Evolutionary conservation across 2,888 invertebrate genomes (phyloP).

Genomic region (Agrochola lota): DNA sequence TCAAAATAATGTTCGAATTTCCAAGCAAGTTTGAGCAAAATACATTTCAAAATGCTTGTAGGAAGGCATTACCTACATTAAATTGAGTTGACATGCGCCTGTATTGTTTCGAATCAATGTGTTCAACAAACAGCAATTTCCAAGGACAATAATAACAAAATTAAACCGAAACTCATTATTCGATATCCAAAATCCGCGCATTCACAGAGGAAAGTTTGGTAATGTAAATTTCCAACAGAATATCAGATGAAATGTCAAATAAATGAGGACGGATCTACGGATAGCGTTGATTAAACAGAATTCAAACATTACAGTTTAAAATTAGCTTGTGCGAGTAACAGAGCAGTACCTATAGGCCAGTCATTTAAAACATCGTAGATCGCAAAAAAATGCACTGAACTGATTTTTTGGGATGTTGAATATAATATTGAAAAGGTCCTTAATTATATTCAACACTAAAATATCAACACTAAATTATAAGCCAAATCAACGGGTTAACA

Average conservation of each 20-base stretch:
- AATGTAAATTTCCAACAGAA: slow-evolving; percentile 42
- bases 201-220: slow-evolving; percentile 35
- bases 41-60: background rate
- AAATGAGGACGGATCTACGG: slow-evolving; percentile 38
- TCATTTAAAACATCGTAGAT: background rate
- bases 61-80: background rate
- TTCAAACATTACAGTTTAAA: slow-evolving; percentile 54
- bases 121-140: slow-evolving; percentile 8
- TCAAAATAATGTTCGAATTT: too few relatives aligned
- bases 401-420: background rate
- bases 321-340: slow-evolving; percentile 34
- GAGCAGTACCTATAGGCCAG: slow-evolving; percentile 13
- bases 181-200: slow-evolving; percentile 13
- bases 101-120: background rate
- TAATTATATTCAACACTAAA: background rate
- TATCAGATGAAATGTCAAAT: slow-evolving; percentile 54
- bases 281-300: slow-evolving; percentile 59
- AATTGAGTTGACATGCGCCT: background rate
- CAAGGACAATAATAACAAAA: slow-evolving; percentile 18
- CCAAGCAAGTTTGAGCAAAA: background rate
- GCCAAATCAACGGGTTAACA: background rate
- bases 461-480: background rate
- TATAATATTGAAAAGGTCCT: background rate
- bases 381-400: background rate
- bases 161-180: slow-evolving; percentile 33